Evolutionary conservation across 1,140 invertebrate species (phyloP), one percentile per base, ranked within the genome.

Genomic region (Phymastichus coffea): DNA sequence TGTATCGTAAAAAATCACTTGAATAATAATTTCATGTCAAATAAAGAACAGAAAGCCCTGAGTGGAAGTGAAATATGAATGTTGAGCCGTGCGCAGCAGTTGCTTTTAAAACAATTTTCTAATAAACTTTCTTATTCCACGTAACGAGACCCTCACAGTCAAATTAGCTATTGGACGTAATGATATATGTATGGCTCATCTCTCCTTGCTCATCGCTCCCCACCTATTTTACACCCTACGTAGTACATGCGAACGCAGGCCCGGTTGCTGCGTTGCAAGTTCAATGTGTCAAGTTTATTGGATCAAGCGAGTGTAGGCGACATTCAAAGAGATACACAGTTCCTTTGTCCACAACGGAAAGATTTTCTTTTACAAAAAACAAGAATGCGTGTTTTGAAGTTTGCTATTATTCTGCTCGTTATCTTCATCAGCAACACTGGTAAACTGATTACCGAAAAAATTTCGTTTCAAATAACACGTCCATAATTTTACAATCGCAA

Each of bases 231-330:
- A 3, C 15, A 6, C 15, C 14, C 25, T 22, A 28, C 35, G 25
- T 28, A 51, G 20, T 19, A 15, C 2, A n/a, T n/a, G n/a, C n/a
- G n/a, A n/a, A n/a, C n/a, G n/a, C n/a, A n/a, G n/a, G n/a, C n/a
- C n/a, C n/a, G 9, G 20, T 38, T 20, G 38, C 30, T 46, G 17
- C 49, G 15, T 37, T 47, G n/a, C 40, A 53, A 46, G 49, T 52
- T 59, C 51, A 59, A 59, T 22, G 57, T 59, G 57, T 52, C 30
- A 59, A 59, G 48, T 53, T 59, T 46, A 59, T 52, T 35, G n/a
- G 40, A 53, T 46, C 38, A 53, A 46, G 33, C 49, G 7, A 20
- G 14, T 52, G 15, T 38, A 28, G 41, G 7, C n/a, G n/a, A n/a
- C n/a, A n/a, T n/a, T n/a, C n/a, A n/a, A n/a, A n/a, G n/a, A n/a